A percentile compares a stretch with the other conserved stretches of the same genome.
Evolutionary conservation across 2,797 vertebrate species (phyloP).

Genomic region (Bovichtus variegatus): DNA sequence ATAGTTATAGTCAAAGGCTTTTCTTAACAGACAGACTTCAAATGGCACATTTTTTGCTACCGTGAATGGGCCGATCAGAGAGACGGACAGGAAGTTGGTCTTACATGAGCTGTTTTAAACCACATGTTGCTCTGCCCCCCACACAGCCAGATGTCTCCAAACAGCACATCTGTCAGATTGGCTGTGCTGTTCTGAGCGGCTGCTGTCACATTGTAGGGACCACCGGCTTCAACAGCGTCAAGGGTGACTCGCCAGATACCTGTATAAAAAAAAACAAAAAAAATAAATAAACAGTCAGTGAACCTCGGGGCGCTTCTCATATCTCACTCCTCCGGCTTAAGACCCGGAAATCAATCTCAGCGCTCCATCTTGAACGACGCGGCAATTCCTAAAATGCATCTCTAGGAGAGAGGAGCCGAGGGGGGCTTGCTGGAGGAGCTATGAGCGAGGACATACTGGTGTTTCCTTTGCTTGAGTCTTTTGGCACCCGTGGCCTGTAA

Average conservation of each 20-base stretch:
- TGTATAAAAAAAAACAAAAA: slow-evolving; percentile 32
- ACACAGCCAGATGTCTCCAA: slow-evolving; percentile 95
- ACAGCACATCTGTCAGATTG: slow-evolving; percentile 87
- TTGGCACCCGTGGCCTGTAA: neutral
- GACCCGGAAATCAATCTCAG: neutral
- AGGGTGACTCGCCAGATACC: slow-evolving; percentile 87
- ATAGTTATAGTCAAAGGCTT: neutral
- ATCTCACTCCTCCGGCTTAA: neutral
- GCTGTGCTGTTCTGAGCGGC: slow-evolving; percentile 17
- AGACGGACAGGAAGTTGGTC: neutral
- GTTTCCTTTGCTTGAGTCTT: neutral
- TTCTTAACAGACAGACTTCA: neutral
- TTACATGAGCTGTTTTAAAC: slow-evolving; percentile 88
- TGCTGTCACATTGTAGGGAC: slow-evolving; percentile 87
- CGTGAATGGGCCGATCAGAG: neutral
- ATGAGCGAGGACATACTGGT: neutral
- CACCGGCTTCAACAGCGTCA: slow-evolving; percentile 85
- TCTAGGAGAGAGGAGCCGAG: neutral
- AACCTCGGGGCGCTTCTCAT: too few relatives aligned
- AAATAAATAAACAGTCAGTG: too few relatives aligned
- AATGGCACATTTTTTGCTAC: neutral
- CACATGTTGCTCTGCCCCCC: slow-evolving; percentile 97
- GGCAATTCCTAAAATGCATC: neutral
- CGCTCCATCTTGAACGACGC: neutral
- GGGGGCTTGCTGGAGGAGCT: too few relatives aligned